Base-by-base conservation (phyloP, 2,113 vertebrate genomes). In the Prunella fulvescens region DNA sequence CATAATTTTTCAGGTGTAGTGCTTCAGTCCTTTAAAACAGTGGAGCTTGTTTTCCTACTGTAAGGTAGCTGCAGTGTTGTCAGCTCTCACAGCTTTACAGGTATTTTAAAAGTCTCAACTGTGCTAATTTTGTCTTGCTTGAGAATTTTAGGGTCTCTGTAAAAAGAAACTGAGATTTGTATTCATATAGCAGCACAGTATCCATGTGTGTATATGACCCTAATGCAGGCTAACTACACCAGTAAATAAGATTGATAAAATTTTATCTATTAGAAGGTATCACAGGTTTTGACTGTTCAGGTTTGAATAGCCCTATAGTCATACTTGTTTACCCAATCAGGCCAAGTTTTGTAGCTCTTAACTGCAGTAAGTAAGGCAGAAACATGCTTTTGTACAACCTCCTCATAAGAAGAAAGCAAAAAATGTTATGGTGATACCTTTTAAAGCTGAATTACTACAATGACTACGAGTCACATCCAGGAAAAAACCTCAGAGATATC, bases 131-230 rank as follows among this genome's bases (percentile, higher is more conserved):
- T 77, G 11, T 58, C 64, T 83, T 35, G 19, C 10, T 26, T 62
- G 29, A 58, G 33, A 86, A 70, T 66, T 83, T 89, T 62, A 29
- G 26, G 19, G 2, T 67, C 26, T 50, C 1, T 35, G 8, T 61
- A 18, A 45, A 88, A 82, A 56, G 26, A 4, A 81, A 17, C 11
- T 16, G 53, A 53, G 14, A 56, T 40, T 82, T 86, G 56, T 65
- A 28, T 65, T 82, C 0, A 0, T 25, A 33, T 53, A 51, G 9
- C 6, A 10, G 7, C 4, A 78, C 14, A 79, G 8, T 35, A 50
- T 25, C 13, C 24, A 42, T 12, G 14, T 1, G 7, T 22, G 2
- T 47, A 70, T 9, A 7, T 11, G 9, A 73, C 4, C 2, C 5
- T 80, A 42, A 86, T 26, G 8, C 53, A 20, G 10, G 5, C 13